Evolutionary conservation across 2,797 vertebrate genomes (phyloP), one percentile per base, ranked within the genome.

Genomic region (Sebastes itinus): DNA sequence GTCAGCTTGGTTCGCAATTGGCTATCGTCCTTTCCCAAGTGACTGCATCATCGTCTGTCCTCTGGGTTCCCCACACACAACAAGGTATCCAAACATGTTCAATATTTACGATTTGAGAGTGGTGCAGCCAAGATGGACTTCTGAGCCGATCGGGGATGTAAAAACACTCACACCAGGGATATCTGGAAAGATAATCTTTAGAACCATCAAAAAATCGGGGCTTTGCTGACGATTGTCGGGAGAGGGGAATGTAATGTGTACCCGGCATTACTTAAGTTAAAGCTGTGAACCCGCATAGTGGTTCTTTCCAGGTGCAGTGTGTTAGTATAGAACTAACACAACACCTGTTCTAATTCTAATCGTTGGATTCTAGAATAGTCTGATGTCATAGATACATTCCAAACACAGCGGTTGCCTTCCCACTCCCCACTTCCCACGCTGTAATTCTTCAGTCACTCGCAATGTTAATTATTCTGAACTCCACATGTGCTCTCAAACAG

Each of bases 391-490:
- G 30, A 12, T 10, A 4, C 27, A 27, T 68, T 77, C 18, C n/a
- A 67, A 73, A 60, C 54, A 23, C 55, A 75, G 35, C n/a, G 27
- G n/a, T 7, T 46, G 32, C 61, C 4, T 42, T 42, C 7, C 28
- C 7, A 46, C 65, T 20, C 33, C 11, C 33, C 2, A 35, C 33
- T 35, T 12, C 10, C 10, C 7, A n/a, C 5, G 7, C 52, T 49
- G 23, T 69, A 64, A 72, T 80, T 55, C 16, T 16, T 54, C 1
- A 68, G 55, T 60, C 33, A 58, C 27, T 72, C 6, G 3, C 60
- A 2, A 60, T 35, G 32, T 71, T 87, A n/a, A 70, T 65, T 42
- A 69, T 18, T 59, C 66, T 20, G 7, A 67, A 62, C 59, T 79
- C n/a, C 27, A 38, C 49, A 80, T 38, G 27, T 0, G 1, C 8